phyloP scores from a whole-genome alignment of 1,140 invertebrate species.

The Saccostrea echinata region DNA sequence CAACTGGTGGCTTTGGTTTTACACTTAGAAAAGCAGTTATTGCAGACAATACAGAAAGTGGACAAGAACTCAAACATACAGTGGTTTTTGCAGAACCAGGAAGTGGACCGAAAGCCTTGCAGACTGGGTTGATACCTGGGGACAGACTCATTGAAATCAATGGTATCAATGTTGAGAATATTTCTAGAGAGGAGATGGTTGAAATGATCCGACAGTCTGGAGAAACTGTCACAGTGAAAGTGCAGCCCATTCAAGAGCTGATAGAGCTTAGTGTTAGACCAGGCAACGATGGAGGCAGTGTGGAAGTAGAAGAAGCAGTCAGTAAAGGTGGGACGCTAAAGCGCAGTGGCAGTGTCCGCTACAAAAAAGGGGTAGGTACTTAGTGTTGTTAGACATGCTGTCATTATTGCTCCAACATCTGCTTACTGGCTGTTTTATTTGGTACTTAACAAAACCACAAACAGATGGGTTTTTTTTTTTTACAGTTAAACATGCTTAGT shows the following conservation, averaged over 20 bases:
- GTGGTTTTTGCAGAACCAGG: constrained; percentile 96
- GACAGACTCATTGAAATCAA: constrained; percentile 96
- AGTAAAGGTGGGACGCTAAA: constrained; percentile 89
- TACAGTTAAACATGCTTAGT: constrained; percentile 15
- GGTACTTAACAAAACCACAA: not conserved
- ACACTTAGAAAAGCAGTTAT: constrained; percentile 87
- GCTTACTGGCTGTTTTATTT: not conserved
- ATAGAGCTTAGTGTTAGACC: constrained; percentile 86
- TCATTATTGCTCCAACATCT: constrained; percentile 2
- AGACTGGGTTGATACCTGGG: constrained; percentile 92
- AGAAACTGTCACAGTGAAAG: constrained; percentile 91
- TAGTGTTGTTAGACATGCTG: no score
- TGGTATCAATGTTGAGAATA: constrained; percentile 90
- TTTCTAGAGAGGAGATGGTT: constrained; percentile 94
- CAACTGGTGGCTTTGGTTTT: constrained; percentile 96
- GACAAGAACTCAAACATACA: constrained; percentile 83
- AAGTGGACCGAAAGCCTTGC: constrained; percentile 83
- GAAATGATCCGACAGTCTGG: constrained; percentile 93
- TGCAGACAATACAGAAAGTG: constrained; percentile 78
- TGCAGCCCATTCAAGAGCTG: constrained; percentile 83
- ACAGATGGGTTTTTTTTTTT: not conserved
- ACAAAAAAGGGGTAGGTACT: constrained; percentile 72
- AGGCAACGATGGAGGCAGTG: constrained; percentile 74
- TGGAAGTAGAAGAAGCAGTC: constrained; percentile 84
- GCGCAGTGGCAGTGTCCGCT: constrained; percentile 84